Percentiles rank a stretch among this genome's conserved stretches.
phyloP scores from a whole-genome alignment of 2,888 invertebrate genomes.

The Coecobrya sp. region DNA sequence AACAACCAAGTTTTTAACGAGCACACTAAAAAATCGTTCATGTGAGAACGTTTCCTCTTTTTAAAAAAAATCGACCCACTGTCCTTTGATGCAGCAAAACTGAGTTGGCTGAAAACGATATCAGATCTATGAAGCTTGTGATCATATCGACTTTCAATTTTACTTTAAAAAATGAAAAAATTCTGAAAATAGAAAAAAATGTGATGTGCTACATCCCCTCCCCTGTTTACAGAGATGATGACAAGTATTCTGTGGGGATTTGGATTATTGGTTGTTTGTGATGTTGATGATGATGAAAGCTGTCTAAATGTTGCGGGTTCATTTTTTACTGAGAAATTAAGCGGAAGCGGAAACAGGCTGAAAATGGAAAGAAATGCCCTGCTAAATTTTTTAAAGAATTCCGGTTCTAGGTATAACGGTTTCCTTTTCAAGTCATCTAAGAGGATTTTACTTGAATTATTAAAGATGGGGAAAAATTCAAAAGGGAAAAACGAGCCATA shows the following conservation, averaged over 20 bases:
- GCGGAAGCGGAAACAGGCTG: not conserved
- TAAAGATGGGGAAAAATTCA: not conserved
- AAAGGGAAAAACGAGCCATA: not conserved
- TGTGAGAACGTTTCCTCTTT: not conserved
- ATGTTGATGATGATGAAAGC: no score
- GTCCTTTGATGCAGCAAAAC: not conserved
- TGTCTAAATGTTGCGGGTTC: no score
- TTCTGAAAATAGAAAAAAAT: no score
- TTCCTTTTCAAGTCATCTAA: not conserved
- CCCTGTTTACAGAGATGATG: no score
- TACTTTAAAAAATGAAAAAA: no score
- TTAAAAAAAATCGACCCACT: conserved; percentile 12
- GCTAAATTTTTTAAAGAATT: not conserved
- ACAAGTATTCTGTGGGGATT: no score
- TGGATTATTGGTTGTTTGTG: no score
- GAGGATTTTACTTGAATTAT: not conserved
- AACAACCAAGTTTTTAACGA: conserved; percentile 22
- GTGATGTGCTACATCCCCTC: no score
- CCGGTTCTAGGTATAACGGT: not conserved
- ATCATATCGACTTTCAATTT: no score
- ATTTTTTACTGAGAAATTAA: not conserved
- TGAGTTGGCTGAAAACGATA: not conserved
- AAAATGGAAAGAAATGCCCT: not conserved
- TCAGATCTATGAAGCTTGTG: no score
- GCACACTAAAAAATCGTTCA: not conserved